Evolutionary conservation across 2,888 invertebrate species (phyloP), one percentile per base, ranked within the genome.

Genomic region (Tachina grossa): DNA sequence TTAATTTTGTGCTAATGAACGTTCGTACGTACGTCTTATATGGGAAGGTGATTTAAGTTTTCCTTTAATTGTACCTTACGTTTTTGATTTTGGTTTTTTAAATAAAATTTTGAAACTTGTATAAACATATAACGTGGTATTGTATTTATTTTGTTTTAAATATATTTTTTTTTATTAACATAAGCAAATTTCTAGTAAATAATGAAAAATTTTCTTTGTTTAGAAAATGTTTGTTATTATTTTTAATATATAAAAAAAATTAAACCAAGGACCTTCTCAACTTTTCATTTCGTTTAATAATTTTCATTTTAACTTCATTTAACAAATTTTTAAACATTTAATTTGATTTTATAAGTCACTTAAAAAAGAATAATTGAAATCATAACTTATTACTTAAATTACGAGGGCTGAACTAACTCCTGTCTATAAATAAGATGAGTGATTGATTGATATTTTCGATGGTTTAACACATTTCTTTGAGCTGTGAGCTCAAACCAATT

Each of bases 211-310:
- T 85, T 85, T 76, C 79, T 43, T 5, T 66, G 19, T 72, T 45
- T 76, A 68, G 87, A 69, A 84, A 81, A 74, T 82, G 81, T 78
- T 69, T 53, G 57, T 51, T 72, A 81, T 74, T 31, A 72, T 61
- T 53, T 69, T 55, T 78, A 68, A 49, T 51, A 55, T 63, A 69
- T 31, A 78, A 71, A 55, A 63, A 78, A 75, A 80, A 87, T 83
- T 88, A 90, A 89, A 90, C 90, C 92, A 93, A 92, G 92, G 93
- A 92, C 92, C 93, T 91, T 92, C 93, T 93, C 93, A 92, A 92
- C 55, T 83, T 91, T 89, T 66, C 51, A 68, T 82, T 83, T 75
- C 71, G 10, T 51, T 72, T 72, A 72, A 9, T 71, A 71, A 9
- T 79, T 53, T 79, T 47, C 10, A 51, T 61, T 59, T 74, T 22